These are phyloP conservation scores for Muscicapa striata DNA, from an alignment of 2,797 vertebrate genomes.

Conservation along the genomic window DNA sequence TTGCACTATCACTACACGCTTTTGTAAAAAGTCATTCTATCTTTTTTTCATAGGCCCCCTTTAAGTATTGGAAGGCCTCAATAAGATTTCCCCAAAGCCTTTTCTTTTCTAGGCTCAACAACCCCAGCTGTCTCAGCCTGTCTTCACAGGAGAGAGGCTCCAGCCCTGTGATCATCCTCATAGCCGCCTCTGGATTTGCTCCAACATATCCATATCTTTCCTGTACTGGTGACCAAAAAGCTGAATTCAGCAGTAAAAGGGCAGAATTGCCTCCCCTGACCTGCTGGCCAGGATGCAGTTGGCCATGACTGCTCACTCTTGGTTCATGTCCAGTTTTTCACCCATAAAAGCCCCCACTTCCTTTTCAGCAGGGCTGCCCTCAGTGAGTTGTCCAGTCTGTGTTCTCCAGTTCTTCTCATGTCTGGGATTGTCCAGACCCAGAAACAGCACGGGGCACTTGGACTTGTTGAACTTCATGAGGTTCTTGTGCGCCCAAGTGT, in stretches of 20 bases:
- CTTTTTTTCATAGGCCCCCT: background rate
- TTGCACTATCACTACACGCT: background rate
- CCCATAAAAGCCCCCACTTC: background rate
- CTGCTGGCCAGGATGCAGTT: background rate
- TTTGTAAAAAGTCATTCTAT: background rate
- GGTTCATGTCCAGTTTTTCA: background rate
- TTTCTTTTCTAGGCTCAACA: background rate
- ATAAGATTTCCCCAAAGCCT: background rate
- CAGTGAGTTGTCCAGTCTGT: background rate
- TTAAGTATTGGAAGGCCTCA: background rate
- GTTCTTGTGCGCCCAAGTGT: background rate
- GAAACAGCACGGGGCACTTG: background rate
- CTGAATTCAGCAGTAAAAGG: background rate
- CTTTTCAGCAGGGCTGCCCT: background rate
- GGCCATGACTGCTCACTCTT: background rate
- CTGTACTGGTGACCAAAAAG: background rate
- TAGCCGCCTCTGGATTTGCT: background rate
- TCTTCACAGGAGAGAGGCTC: background rate
- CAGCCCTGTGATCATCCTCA: background rate
- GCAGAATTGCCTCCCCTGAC: background rate
- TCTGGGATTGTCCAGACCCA: background rate
- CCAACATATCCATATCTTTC: background rate
- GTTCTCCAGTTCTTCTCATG: background rate
- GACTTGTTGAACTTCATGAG: background rate
- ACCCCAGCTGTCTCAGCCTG: background rate